Percentiles rank a stretch among this genome's conserved stretches.
Evolutionary conservation across 2,888 invertebrate genomes (phyloP).

Genomic region (Sarcophaga rosellei): DNA sequence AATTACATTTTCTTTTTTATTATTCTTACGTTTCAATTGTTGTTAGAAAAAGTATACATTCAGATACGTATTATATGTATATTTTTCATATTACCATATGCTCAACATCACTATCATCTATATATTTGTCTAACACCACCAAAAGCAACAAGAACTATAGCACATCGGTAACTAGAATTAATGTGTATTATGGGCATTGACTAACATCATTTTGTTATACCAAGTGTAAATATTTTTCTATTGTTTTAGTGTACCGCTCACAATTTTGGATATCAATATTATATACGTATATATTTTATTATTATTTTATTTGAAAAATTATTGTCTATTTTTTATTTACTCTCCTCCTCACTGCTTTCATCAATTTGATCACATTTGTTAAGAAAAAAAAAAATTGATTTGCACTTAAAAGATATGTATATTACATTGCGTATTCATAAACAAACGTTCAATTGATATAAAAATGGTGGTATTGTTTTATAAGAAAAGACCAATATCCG

Average conservation of each 20-base stretch:
- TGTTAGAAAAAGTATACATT: slow-evolving; percentile 56
- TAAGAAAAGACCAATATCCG: not conserved
- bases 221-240: slow-evolving; percentile 53
- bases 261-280: slow-evolving; percentile 59
- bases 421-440: not conserved
- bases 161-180: slow-evolving; percentile 26
- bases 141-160: slow-evolving; percentile 39
- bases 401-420: not conserved
- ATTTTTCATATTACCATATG: slow-evolving; percentile 2
- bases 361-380: not conserved
- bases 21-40: slow-evolving; percentile 15
- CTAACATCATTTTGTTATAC: slow-evolving; percentile 3
- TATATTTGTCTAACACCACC: slow-evolving; percentile 25
- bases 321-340: slow-evolving; percentile 20
- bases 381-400: not conserved
- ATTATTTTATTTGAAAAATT: too few relatives aligned
- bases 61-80: not conserved
- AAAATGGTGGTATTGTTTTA: not conserved
- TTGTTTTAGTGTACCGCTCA: slow-evolving; percentile 65
- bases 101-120: slow-evolving; percentile 52
- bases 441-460: not conserved
- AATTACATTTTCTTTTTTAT: not conserved
- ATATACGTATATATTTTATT: slow-evolving; percentile 23
- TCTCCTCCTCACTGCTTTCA: not conserved
- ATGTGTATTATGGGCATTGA: slow-evolving; percentile 17